Percentiles rank a stretch among this genome's conserved stretches.
Conservation (phyloP, 2,888 invertebrate genomes). For the Plebejus argus region DNA sequence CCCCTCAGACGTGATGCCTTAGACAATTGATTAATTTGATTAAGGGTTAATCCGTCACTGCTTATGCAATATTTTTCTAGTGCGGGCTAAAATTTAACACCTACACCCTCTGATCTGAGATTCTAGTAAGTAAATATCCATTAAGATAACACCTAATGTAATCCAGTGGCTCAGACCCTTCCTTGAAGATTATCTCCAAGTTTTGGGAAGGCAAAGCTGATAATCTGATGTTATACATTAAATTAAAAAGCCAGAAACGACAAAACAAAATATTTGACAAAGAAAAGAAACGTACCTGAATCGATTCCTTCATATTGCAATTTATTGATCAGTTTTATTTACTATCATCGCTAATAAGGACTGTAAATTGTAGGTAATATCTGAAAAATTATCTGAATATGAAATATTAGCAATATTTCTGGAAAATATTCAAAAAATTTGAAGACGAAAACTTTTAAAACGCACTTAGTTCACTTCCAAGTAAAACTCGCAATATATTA, state of each 20-base stretch:
- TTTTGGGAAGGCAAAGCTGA: too few species aligned
- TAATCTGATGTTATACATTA: too few species aligned
- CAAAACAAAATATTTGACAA: background rate
- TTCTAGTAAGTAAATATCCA: too few species aligned
- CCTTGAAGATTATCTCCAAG: too few species aligned
- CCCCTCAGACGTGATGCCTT: too few species aligned
- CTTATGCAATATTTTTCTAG: too few species aligned
- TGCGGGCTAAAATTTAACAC: too few species aligned
- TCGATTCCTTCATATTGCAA: conserved; percentile 9
- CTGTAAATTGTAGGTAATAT: background rate
- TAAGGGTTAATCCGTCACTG: too few species aligned
- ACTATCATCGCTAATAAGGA: background rate
- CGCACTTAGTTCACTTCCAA: background rate
- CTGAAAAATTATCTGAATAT: background rate
- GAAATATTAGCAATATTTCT: background rate
- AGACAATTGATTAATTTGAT: too few species aligned
- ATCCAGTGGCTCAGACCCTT: too few species aligned
- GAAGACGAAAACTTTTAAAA: background rate
- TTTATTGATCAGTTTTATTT: background rate
- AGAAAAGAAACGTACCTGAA: background rate
- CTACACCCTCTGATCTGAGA: too few species aligned
- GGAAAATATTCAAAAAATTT: background rate
- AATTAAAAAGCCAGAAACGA: background rate
- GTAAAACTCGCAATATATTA: background rate
- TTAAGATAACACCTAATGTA: too few species aligned